A percentile compares a stretch with the other conserved stretches of the same genome.
Evolutionary conservation across 2,888 invertebrate species (phyloP).

Genomic region (Cryptophagus acutangulus): DNA sequence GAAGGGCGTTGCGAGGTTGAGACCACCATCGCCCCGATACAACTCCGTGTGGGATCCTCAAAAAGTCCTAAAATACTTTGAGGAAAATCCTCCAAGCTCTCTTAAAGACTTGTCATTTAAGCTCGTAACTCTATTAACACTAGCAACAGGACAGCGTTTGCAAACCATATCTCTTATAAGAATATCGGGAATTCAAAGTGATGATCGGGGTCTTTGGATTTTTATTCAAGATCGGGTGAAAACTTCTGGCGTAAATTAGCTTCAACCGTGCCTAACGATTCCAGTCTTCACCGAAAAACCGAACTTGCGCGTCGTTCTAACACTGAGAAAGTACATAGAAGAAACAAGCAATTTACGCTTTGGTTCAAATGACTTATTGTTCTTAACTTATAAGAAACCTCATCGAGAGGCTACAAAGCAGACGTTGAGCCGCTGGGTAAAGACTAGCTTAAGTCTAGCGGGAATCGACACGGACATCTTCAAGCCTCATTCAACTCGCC

Average conservation of each 20-base stretch:
- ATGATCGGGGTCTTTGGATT: too few species aligned
- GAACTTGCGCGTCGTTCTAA: conserved; percentile 1
- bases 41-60: conserved; percentile 31
- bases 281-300: conserved; percentile 7
- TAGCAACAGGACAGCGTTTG: conserved; percentile 23
- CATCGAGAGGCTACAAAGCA: conserved; percentile 10
- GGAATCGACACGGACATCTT: conserved; percentile 22
- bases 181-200: too few species aligned
- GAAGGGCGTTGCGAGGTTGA: too few species aligned
- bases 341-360: not conserved
- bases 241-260: too few species aligned
- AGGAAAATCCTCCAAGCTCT: not conserved
- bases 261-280: conserved; percentile 5
- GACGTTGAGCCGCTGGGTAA: conserved; percentile 23
- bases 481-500: conserved; percentile 24
- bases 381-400: conserved; percentile 7
- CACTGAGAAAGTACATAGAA: conserved; percentile 1
- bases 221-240: too few species aligned
- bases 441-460: conserved; percentile 17
- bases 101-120: conserved; percentile 18
- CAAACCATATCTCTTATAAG: conserved; percentile 18
- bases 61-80: conserved; percentile 15
- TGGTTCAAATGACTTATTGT: not conserved
- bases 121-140: conserved; percentile 18
- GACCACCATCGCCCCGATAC: conserved; percentile 24